A percentile compares a stretch with the other conserved stretches of the same genome.
These are phyloP conservation scores for Podarcis raffonei DNA, from an alignment of 2,113 vertebrate species.

Conservation along the genomic window DNA sequence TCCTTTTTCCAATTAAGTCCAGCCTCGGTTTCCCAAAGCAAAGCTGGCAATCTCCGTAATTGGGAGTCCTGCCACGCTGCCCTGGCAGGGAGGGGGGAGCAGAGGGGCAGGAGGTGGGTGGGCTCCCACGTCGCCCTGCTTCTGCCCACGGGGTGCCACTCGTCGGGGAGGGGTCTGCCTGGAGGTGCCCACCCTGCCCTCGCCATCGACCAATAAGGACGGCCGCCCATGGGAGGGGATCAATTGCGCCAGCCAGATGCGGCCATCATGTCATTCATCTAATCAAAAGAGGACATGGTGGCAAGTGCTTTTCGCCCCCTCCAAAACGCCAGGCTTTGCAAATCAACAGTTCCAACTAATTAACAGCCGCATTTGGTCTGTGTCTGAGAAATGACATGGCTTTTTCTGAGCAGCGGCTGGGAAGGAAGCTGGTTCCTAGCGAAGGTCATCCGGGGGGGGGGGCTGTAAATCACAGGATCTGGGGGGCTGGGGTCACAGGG, in stretches of 20 bases:
- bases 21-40: background rate
- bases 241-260: accelerated
- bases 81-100: no score
- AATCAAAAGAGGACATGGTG: background rate
- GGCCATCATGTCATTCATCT: accelerated
- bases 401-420: background rate
- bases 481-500: background rate
- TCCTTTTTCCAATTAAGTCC: constrained; percentile 10
- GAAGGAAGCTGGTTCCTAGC: background rate
- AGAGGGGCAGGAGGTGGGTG: no score
- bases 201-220: background rate
- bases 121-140: no score
- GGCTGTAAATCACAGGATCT: background rate
- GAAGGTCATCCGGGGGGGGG: accelerated
- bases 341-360: background rate
- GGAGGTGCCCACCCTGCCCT: background rate
- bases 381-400: background rate
- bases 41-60: background rate
- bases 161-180: background rate
- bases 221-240: background rate
- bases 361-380: background rate
- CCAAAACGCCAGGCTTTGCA: background rate
- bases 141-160: no score
- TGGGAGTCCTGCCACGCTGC: background rate
- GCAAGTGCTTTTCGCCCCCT: background rate